These are phyloP conservation scores for Ernsta delagoae DNA, from an alignment of 2,888 invertebrate species.

Conservation along the genomic window DNA sequence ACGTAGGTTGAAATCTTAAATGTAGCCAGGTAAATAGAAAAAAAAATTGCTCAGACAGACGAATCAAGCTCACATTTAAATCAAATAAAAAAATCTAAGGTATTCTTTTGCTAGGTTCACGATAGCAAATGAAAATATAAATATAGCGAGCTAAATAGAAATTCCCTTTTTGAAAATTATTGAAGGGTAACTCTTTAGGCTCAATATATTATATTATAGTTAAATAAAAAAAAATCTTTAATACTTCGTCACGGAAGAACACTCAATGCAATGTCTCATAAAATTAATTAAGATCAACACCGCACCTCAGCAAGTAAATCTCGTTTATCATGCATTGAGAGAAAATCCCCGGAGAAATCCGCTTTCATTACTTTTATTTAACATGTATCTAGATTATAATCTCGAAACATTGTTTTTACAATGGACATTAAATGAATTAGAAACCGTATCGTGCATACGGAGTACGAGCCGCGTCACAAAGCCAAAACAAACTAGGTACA, in stretches of 20 bases:
- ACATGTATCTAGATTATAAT: conserved; percentile 41
- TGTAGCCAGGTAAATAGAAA: too few species aligned
- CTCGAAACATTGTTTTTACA: conserved; percentile 43
- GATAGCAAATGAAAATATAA: too few species aligned
- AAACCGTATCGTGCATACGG: conserved; percentile 47
- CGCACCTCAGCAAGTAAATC: conserved; percentile 3
- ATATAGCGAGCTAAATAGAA: too few species aligned
- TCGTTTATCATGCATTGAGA: conserved; percentile 32
- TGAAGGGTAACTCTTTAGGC: too few species aligned
- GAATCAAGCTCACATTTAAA: too few species aligned
- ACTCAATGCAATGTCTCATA: not conserved
- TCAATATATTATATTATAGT: too few species aligned
- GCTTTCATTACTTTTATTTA: conserved; percentile 29
- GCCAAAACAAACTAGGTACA: conserved; percentile 6
- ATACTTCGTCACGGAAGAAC: conserved; percentile 10
- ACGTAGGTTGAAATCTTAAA: too few species aligned
- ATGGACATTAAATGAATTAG: conserved; percentile 48
- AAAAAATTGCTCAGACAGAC: too few species aligned
- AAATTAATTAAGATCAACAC: conserved; percentile 22
- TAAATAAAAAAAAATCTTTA: too few species aligned
- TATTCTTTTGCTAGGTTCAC: too few species aligned
- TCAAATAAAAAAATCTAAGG: too few species aligned
- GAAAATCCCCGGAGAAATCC: conserved; percentile 16
- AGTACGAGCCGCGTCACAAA: not conserved
- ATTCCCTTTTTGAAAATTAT: too few species aligned